Percentiles rank a stretch among this genome's conserved stretches.
These are phyloP conservation scores for Eretmochelys imbricata DNA, from an alignment of 2,113 vertebrate genomes.

Conservation along the genomic window DNA sequence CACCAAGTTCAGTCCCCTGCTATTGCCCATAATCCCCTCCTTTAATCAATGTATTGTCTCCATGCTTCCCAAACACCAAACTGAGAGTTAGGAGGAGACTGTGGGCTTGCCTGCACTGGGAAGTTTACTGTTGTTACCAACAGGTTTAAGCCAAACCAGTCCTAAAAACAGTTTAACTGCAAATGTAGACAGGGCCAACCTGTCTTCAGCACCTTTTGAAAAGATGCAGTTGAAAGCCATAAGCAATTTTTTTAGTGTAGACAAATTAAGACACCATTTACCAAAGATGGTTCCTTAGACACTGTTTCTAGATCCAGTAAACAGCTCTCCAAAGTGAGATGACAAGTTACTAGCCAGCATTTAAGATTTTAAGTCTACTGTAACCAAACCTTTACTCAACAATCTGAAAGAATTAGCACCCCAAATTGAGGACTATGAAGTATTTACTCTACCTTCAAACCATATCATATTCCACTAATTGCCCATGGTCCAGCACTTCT, in stretches of 20 bases:
- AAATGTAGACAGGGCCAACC: fast-evolving
- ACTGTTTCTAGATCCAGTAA: not conserved
- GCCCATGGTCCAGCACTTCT: fast-evolving
- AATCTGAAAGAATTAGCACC: not conserved
- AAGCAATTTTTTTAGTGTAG: not conserved
- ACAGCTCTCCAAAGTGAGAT: not conserved
- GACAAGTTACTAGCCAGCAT: not conserved
- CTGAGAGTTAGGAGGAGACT: not conserved
- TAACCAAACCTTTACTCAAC: not conserved
- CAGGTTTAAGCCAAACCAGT: not conserved
- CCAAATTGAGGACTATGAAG: not conserved
- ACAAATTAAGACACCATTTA: fast-evolving
- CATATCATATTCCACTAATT: not conserved
- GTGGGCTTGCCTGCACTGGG: not conserved
- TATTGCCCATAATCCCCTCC: not conserved
- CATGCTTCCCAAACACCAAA: not conserved
- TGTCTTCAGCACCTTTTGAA: fast-evolving
- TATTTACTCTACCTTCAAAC: not conserved
- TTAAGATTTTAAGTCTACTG: not conserved
- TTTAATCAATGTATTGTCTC: not conserved
- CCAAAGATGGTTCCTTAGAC: fast-evolving
- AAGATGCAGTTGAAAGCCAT: fast-evolving
- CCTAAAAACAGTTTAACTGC: not conserved
- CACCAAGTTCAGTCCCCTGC: not conserved
- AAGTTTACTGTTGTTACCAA: not conserved